Evolutionary conservation across 92 coral and sea anemone species (phyloP), one percentile per base, ranked within the genome.

Genomic region (Diadumene lineata): DNA sequence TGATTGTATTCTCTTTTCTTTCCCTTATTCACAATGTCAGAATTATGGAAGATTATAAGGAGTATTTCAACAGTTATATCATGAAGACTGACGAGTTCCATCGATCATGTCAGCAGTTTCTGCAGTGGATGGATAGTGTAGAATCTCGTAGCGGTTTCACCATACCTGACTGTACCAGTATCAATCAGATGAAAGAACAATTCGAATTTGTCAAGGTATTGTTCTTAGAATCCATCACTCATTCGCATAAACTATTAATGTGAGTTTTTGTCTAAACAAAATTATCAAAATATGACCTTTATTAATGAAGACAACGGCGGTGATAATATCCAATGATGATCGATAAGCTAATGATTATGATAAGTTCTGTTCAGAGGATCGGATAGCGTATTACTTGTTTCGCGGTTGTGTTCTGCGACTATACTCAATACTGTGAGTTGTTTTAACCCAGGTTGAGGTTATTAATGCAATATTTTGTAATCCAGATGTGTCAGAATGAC

Each of bases 151-250:
- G 91, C 32, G 99, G 99, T 26, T 92, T 92, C 30, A 76, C 81
- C 27, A 86, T 90, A 66, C 97, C 94, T 11, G 80, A 82, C 30
- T 92, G 85, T 1, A 68, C 89, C 31, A 93, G 88, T 62, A 92
- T 96, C 33, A 86, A 90, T 60, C 93, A 92, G 31, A 76, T 96
- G 82, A 90, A 96, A 62, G 92, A 84, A 44, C 99, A 96, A 70
- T 93, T 89, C 76, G 97, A 96, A 72, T 87, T 92, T 70, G 97
- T 96, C 38, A 93, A 96, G 97, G 99, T 96, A 70, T 29, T 94
- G n/a, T n/a, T n/a, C n/a, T n/a, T n/a, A n/a, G n/a, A n/a, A n/a
- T n/a, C n/a, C n/a, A n/a, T n/a, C n/a, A n/a, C n/a, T n/a, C n/a
- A n/a, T n/a, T n/a, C n/a, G n/a, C n/a, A n/a, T n/a, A n/a, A n/a